Evolutionary conservation across 2,888 invertebrate species (phyloP), one percentile per base, ranked within the genome.

Genomic region (Cacoxenus indagator): DNA sequence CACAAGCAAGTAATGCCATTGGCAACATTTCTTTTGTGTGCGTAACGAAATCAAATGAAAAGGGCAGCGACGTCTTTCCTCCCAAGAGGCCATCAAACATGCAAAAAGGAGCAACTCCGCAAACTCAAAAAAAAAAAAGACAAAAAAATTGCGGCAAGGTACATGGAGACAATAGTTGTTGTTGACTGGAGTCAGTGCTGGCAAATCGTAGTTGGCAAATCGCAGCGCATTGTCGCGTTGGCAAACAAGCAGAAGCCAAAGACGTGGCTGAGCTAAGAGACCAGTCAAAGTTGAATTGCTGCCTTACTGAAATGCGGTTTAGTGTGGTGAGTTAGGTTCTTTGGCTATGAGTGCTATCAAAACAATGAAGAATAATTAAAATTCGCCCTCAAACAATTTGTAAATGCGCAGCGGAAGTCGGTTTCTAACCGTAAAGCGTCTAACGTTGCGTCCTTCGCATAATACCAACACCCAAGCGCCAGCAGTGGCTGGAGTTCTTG

Each of bases 311-410:
- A 37, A 48, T 48, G 48, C 17, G 51, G 22, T 51, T 17, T n/a
- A 6, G 51, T 9, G 51, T 11, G 9, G 19, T 51, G n/a, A 43
- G 45, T n/a, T n/a, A 43, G 11, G n/a, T n/a, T n/a, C 45, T 43
- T 43, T 11, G 72, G 74, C 75, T 70, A 71, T 73, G 76, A 75
- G 73, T 76, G 74, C 76, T 79, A 78, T 80, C 80, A 80, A 78
- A 81, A 83, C 83, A 83, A 83, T 83, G 82, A 83, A 74, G 82
- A 81, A 81, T 84, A 83, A 83, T 83, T 83, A 83, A 82, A 84
- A 84, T 83, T 80, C 76, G 77, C 80, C 83, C 84, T 76, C 82
- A 76, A 81, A 78, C 82, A 81, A 82, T 84, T 82, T 82, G 82
- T 77, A 70, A 73, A 43, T 26, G 71, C 78, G 70, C 65, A 66